Percentiles rank a stretch among this genome's conserved stretches.
These are phyloP conservation scores for Myripristis jacobus DNA, from an alignment of 2,797 vertebrate genomes.

Conservation along the genomic window DNA sequence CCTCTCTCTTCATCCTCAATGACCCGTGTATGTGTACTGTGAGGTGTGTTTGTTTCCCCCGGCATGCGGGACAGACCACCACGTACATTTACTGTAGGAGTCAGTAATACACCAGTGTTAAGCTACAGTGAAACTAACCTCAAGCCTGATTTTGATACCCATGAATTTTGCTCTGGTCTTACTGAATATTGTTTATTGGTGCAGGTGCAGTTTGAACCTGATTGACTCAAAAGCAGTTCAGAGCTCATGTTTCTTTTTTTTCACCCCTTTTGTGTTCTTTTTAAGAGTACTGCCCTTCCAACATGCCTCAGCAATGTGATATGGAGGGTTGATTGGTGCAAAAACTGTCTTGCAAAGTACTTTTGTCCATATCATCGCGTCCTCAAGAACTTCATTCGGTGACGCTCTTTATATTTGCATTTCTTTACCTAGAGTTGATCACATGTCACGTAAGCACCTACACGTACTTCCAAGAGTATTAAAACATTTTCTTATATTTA, in stretches of 20 bases:
- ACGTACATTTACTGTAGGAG: constrained; percentile 33
- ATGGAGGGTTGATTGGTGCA: no score
- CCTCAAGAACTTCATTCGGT: no score
- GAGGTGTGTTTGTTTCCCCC: constrained; percentile 35
- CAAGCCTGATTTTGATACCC: constrained; percentile 47
- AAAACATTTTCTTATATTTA: no score
- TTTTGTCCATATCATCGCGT: no score
- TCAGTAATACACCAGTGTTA: constrained; percentile 67
- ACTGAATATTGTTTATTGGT: constrained; percentile 31
- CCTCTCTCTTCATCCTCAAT: constrained; percentile 45
- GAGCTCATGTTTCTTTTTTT: constrained; percentile 32
- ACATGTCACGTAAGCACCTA: no score
- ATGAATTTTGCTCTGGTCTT: constrained; percentile 23
- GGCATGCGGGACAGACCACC: constrained; percentile 53
- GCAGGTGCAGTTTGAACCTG: constrained; percentile 28
- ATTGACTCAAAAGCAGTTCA: not conserved
- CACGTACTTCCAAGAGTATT: no score
- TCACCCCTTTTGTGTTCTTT: constrained; percentile 5
- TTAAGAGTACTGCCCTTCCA: constrained; percentile 5
- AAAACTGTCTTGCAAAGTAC: no score
- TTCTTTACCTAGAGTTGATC: no score
- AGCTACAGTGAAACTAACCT: constrained; percentile 60
- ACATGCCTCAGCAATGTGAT: constrained; percentile 20
- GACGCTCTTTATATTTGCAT: no score
- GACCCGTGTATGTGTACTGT: constrained; percentile 21